Evolutionary conservation across 2,113 vertebrate genomes (phyloP), one percentile per base, ranked within the genome.

Genomic region (Syngnathoides biaculeatus): DNA sequence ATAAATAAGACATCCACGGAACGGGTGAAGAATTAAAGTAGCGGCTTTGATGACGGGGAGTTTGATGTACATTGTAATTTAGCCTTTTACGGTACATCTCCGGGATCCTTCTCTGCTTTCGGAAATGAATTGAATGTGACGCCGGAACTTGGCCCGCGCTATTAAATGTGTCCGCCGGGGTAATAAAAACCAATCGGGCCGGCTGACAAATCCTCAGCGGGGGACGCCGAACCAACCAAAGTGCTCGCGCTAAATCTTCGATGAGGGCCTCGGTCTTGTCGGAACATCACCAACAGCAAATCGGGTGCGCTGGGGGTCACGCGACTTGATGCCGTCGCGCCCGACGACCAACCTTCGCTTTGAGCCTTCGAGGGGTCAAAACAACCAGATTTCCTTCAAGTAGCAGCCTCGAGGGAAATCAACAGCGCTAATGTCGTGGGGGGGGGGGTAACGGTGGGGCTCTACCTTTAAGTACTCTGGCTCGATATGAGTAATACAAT

Each of bases 381-480:
- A 39, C 19, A 22, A 45, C 1, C 8, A 24, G 62, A 12, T 64
- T 64, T n/a, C n/a, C n/a, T n/a, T n/a, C n/a, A n/a, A n/a, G n/a
- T n/a, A n/a, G 43, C 42, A 1, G 62, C 62, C 26, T 64, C 2
- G 43, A 30, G 62, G 62, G 62, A 64, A 64, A 64, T 64, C 62
- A 64, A 27, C 43, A 48, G 43, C 13, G 43, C 10, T 20, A n/a
- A n/a, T n/a, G n/a, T n/a, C n/a, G n/a, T n/a, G n/a, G n/a, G n/a
- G n/a, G n/a, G n/a, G n/a, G n/a, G n/a, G 13, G 43, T 17, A 40
- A n/a, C 40, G 22, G 61, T 24, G 22, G 40, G 43, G 1, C 60
- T 64, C 47, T 30, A 30, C 62, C 17, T 27, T 30, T 20, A 48
- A 48, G 42, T 43, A 4, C 13, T 19, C 12, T 20, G 42, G n/a